phyloP scores from a whole-genome alignment of 2,113 vertebrate genomes.

The Caranx ignobilis region DNA sequence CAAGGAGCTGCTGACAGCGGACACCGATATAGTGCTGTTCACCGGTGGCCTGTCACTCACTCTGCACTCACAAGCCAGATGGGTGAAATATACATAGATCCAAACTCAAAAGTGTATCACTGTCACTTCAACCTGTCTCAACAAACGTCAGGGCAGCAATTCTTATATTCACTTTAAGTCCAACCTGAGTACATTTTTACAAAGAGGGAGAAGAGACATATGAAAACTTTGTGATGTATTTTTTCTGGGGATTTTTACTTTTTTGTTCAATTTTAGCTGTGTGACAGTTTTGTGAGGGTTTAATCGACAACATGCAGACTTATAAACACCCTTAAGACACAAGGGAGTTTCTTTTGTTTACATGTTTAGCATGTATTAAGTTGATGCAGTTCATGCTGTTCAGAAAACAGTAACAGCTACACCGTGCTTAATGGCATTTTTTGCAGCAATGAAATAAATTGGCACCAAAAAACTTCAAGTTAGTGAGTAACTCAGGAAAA shows the following conservation, averaged over 20 bases:
- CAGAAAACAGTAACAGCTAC: background rate
- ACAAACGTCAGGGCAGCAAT: constrained; percentile 7
- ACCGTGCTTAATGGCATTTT: background rate
- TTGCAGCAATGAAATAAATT: background rate
- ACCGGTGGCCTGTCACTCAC: constrained; percentile 59
- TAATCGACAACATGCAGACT: background rate
- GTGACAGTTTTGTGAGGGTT: background rate
- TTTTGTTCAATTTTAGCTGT: background rate
- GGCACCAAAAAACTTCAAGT: background rate
- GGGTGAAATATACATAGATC: constrained; percentile 35
- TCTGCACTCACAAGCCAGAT: constrained; percentile 32
- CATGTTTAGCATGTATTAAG: no score
- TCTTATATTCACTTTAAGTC: background rate
- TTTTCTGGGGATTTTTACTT: no score
- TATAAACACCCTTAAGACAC: background rate
- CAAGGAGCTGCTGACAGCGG: constrained; percentile 42
- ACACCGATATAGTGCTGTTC: constrained; percentile 37
- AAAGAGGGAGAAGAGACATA: background rate
- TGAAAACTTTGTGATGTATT: background rate
- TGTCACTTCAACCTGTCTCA: constrained; percentile 25
- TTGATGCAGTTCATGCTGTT: no score
- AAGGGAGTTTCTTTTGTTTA: background rate
- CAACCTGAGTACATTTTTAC: background rate
- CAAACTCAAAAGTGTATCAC: constrained; percentile 22
- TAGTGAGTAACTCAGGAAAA: constrained; percentile 12